phyloP scores from a whole-genome alignment of 2,888 invertebrate species.

The Physocephala rufipes region DNA sequence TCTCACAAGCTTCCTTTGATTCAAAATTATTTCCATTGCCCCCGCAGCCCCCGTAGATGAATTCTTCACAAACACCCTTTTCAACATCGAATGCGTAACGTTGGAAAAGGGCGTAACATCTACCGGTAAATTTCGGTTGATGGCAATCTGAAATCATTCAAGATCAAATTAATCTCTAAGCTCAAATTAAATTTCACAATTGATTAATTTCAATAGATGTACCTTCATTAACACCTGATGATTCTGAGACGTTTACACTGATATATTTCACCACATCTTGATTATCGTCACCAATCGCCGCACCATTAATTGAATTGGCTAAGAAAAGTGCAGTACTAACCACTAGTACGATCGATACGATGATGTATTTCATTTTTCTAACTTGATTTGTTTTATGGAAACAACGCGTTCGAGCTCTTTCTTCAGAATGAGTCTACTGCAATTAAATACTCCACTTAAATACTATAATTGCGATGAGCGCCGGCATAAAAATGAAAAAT shows the following conservation, averaged over 20 bases:
- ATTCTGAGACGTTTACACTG: background rate
- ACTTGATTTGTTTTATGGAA: too few relatives aligned
- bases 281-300: background rate
- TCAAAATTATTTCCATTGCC: conserved; percentile 85
- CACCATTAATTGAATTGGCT: background rate
- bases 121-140: conserved; percentile 74
- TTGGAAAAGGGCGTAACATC: conserved; percentile 72
- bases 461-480: too few relatives aligned
- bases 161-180: background rate
- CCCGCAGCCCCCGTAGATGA: conserved; percentile 79
- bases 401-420: too few relatives aligned
- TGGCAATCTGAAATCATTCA: conserved; percentile 67
- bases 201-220: too few relatives aligned
- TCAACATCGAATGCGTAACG: conserved; percentile 59
- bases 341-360: too few relatives aligned
- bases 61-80: conserved; percentile 72
- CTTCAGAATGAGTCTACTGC: too few relatives aligned
- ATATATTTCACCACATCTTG: background rate
- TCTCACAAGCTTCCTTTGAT: conserved; percentile 71
- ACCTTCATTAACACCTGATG: conserved; percentile 38
- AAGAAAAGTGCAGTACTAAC: too few relatives aligned
- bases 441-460: too few relatives aligned
- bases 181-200: too few relatives aligned
- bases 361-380: too few relatives aligned
- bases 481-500: too few relatives aligned